Base-by-base conservation (phyloP, 92 coral and sea anemone species). In the Paragorgia papillata region DNA sequence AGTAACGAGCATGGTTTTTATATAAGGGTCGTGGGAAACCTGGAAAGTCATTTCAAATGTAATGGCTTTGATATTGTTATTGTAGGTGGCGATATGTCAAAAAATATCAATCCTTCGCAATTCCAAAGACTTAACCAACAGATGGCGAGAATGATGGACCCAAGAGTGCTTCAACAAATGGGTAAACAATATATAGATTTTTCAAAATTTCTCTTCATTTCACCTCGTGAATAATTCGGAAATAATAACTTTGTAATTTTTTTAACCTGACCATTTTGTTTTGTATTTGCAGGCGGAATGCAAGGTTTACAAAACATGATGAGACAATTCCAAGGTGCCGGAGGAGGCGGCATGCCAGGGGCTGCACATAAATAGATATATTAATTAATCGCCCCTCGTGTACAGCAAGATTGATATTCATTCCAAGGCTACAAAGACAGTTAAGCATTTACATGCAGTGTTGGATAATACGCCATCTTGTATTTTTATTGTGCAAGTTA, bases 81-180 rank as follows among this genome's bases (percentile, higher is more conserved):
- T n/a, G 7, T 46, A 95, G 99, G 99, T 25, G 99, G 99, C 2
- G 99, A 95, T 81, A 95, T 95, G 99, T 87, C 95, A 20, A 91
- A 90, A 75, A 95, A 95, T 33, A 96, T 95, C 29, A 95, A 95
- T 59, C 99, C 99, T 28, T 76, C 99, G 1, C 99, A 95, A 70
- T 89, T 95, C 95, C 92, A 96, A 17, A 95, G 92, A 85, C 97
- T 95, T 40, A 95, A 95, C 57, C 99, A 95, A 79, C 99, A 95
- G 79, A 95, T 95, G 99, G 99, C 99, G 6, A 86, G 90, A 67
- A 95, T 95, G 99, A 95, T 95, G 99, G 99, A 95, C 35, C 99
- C 99, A 1, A 82, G 99, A 48, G 99, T 95, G 2, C 75, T 95
- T n/a, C 99, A 95, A 56, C 99, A 95, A 73, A 95, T 95, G 99